Base-by-base conservation (phyloP, 1,140 invertebrate species). In the Drosophila sp. region DNA sequence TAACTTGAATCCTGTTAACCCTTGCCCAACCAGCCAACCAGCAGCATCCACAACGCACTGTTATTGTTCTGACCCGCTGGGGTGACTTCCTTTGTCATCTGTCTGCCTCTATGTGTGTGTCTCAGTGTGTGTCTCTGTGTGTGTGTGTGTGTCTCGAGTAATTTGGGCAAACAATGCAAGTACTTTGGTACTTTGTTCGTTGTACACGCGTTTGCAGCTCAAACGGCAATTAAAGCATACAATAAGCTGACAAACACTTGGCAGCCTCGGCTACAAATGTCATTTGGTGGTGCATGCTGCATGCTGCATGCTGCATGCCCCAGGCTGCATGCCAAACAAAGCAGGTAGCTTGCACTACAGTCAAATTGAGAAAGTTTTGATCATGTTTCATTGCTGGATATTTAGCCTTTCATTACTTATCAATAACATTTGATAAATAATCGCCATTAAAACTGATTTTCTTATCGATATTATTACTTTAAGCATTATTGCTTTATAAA, bases 181-280 rank as follows among this genome's bases (percentile, higher is more conserved):
- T 54, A 62, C 62, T 43, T 53, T 59, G 38, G 70, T 73, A 57
- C 63, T 59, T 59, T 50, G 48, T 18, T 2, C 58, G 18, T 40
- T 32, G 50, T 62, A 51, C 69, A 75, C 75, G 65, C 71, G 78
- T 56, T 76, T 56, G 51, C 83, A 66, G 79, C 70, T 76, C 81
- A 86, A 80, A 76, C 78, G 83, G 78, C 82, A 89, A 87, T 86
- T 86, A 86, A 82, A 53, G 61, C 82, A 64, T 75, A 87, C 82
- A 87, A 87, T 89, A 87, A 87, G 83, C 83, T 72, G 67, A 62
- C 83, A 87, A 87, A 87, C 82, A 87, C 79, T 87, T 64, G 64
- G 43, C 64, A 69, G 57, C 67, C 74, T 53, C 59, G 38, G 56
- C 48, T 41, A 51, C 43, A 64, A 70, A 38, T 65, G 51, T 16